Evolutionary conservation across 2,113 vertebrate genomes (phyloP).

Genomic region (Nannobrachium achirus): DNA sequence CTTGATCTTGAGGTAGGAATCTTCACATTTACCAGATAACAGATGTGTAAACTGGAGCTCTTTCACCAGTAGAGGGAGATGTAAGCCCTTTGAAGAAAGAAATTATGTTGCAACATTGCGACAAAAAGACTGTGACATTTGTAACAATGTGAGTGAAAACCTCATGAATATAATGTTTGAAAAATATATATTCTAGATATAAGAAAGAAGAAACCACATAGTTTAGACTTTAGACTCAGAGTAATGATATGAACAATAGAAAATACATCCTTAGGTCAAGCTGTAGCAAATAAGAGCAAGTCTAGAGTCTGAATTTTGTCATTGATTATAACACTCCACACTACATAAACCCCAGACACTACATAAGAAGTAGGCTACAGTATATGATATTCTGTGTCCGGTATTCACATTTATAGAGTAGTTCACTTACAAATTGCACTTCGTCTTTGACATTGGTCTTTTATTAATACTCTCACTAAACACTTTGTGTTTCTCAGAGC

Average conservation of each 20-base stretch:
- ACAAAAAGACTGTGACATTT: not conserved
- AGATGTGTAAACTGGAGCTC: not conserved
- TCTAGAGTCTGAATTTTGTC: slow-evolving; percentile 16
- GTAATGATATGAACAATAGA: no score
- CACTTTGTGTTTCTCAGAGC: slow-evolving; percentile 78
- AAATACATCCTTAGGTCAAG: no score
- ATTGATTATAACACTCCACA: slow-evolving; percentile 28
- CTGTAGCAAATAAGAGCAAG: slow-evolving; percentile 25
- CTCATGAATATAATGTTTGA: no score
- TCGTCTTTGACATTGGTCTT: not conserved
- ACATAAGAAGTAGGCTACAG: no score
- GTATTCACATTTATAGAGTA: slow-evolving; percentile 2
- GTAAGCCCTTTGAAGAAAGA: not conserved
- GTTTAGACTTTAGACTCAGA: no score
- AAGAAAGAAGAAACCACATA: no score
- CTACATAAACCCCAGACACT: no score
- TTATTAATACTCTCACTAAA: not conserved
- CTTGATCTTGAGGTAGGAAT: not conserved
- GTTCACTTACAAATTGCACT: slow-evolving; percentile 15
- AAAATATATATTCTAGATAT: no score
- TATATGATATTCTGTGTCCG: slow-evolving; percentile 1
- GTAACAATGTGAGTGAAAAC: not conserved
- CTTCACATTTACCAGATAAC: not conserved
- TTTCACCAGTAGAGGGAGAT: slow-evolving; percentile 41
- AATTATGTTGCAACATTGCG: no score